phyloP scores from a whole-genome alignment of 2,797 vertebrate genomes.

The Sebastes trivittatus region DNA sequence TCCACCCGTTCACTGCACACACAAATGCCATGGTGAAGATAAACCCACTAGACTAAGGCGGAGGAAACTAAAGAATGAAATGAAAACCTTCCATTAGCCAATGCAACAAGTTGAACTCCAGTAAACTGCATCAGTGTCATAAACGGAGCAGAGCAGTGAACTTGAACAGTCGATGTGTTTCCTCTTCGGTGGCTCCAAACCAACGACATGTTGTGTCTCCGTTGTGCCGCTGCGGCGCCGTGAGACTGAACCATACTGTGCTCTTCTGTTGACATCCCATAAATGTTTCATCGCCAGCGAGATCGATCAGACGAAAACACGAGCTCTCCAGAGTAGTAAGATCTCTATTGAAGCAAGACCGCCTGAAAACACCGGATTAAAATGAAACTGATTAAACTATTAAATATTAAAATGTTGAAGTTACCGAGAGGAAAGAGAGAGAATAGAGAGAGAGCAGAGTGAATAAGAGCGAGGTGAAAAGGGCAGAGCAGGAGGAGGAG shows the following conservation, averaged over 20 bases:
- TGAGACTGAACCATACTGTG: not conserved
- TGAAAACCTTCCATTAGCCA: too few species aligned
- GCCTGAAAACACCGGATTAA: constrained; percentile 2
- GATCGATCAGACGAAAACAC: constrained; percentile 5
- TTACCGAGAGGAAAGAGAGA: not conserved
- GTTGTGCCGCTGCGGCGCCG: not conserved
- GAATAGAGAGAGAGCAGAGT: not conserved
- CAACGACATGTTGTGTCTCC: not conserved
- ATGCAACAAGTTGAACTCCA: not conserved
- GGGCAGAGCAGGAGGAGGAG: not conserved
- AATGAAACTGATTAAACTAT: constrained; percentile 6
- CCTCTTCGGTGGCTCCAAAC: not conserved
- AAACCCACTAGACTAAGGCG: too few species aligned
- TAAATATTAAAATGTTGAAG: constrained; percentile 16
- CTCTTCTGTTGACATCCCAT: constrained; percentile 29
- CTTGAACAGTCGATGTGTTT: not conserved
- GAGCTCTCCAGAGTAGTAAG: not conserved
- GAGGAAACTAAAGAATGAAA: too few species aligned
- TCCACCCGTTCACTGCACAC: too few species aligned
- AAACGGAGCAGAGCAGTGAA: not conserved
- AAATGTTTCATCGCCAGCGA: constrained; percentile 22
- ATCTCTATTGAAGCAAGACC: not conserved
- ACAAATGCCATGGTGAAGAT: too few species aligned
- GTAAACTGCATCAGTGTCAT: not conserved
- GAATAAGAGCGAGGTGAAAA: constrained; percentile 19